Base-by-base conservation (phyloP, 2,797 vertebrate genomes). In the Naso thynnoides region DNA sequence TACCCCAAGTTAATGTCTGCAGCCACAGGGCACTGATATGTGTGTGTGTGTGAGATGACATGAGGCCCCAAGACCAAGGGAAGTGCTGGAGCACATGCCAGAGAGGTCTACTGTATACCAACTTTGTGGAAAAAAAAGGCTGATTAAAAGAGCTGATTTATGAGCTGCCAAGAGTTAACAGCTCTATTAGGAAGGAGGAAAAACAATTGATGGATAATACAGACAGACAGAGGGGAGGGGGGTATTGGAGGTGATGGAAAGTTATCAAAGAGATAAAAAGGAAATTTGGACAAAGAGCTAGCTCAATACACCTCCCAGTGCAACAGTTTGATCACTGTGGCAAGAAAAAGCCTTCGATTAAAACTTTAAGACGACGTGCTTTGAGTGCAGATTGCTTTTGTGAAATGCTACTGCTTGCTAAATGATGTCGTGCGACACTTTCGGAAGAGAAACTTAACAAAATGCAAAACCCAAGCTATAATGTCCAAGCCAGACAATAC, bases 131-230 rank as follows among this genome's bases (percentile, higher is more conserved):
- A 87, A 82, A 77, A 78, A 89, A 88, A 84, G 78, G 69, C 85
- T 88, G 87, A 92, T 92, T 89, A 89, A 86, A 89, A 88, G 76
- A 59, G 48, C 4, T 85, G 86, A 92, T 92, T 90, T 84, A 92
- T 88, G 83, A 79, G 86, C 83, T 80, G 79, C 73, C 87, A 72
- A 58, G 23, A 55, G 60, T 89, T 90, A 84, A 88, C 67, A 80
- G 80, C 83, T 89, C 83, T 73, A 85, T 89, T 87, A 86, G 70
- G 73, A 84, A 70, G 59, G 61, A 80, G 83, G 63, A 66, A 86
- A 86, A 79, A 56, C 70, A 82, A 61, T 39, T 53, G 76, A 81
- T 85, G 83, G 82, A 89, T 80, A 76, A 76, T 63, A 36, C 39
- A 79, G 83, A 55, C 48, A 61, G 53, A 63, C 4, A n/a, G 7